Evolutionary conservation across 2,888 invertebrate genomes (phyloP).

Genomic region (Eudemis profundana): DNA sequence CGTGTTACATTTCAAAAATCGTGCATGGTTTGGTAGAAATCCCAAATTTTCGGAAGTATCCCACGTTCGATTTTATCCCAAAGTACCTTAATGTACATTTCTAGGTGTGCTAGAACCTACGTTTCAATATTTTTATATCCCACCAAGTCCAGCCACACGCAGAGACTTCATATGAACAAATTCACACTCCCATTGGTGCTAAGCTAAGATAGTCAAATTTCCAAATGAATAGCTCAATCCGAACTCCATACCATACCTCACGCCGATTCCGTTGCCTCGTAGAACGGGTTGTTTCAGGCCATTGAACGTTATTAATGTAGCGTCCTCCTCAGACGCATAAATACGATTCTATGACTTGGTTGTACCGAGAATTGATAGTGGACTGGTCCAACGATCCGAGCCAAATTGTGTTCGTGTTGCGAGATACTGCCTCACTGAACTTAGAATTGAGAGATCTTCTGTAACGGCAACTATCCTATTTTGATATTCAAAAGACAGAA

Average conservation of each 20-base stretch:
- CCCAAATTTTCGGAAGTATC: too few relatives aligned
- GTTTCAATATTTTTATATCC: too few relatives aligned
- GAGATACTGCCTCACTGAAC: background rate
- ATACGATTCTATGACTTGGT: constrained; percentile 56
- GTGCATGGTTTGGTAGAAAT: too few relatives aligned
- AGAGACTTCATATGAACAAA: background rate
- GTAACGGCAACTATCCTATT: too few relatives aligned
- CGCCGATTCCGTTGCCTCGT: constrained; percentile 51
- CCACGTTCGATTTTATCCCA: too few relatives aligned
- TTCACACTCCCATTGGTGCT: background rate
- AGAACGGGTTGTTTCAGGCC: constrained; percentile 66
- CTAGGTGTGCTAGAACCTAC: too few relatives aligned
- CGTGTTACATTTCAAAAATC: too few relatives aligned
- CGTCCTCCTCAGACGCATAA: constrained; percentile 71
- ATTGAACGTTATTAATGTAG: constrained; percentile 68
- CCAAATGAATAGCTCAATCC: constrained; percentile 24
- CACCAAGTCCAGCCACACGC: too few relatives aligned
- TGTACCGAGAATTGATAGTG: constrained; percentile 33
- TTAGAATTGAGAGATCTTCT: too few relatives aligned
- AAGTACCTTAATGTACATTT: too few relatives aligned
- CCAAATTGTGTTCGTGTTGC: constrained; percentile 1
- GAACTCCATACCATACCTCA: constrained; percentile 32
- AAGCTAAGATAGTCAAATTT: constrained; percentile 26
- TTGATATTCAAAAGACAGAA: too few relatives aligned
- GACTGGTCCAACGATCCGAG: constrained; percentile 2